Evolutionary conservation across 1,140 invertebrate species (phyloP).

Genomic region (Probaryconus sp.): DNA sequence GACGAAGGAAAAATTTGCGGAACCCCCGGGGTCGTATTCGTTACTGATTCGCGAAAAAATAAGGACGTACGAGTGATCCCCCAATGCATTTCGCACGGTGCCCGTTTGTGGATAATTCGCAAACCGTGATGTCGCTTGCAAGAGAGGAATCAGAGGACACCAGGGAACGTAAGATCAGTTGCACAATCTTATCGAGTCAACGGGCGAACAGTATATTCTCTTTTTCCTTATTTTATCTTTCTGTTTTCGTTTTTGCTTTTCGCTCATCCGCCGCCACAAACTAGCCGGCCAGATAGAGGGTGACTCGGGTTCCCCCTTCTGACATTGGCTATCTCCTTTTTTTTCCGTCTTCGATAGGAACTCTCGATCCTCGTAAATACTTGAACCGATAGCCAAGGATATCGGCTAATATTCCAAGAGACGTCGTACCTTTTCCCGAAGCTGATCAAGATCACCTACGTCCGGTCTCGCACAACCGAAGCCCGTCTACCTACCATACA

Average conservation of each 20-base stretch:
- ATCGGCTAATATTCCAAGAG: constrained; percentile 70
- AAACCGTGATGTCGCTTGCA: constrained; percentile 53
- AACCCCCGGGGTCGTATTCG: constrained; percentile 51
- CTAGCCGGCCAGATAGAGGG: constrained; percentile 39
- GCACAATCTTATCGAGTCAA: constrained; percentile 69
- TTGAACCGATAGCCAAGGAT: constrained; percentile 67
- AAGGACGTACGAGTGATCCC: constrained; percentile 64
- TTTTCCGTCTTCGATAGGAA: constrained; percentile 18
- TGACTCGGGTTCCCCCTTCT: constrained; percentile 18
- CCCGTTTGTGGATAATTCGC: constrained; percentile 66
- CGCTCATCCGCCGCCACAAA: constrained; percentile 37
- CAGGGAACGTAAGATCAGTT: constrained; percentile 67
- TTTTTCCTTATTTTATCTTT: constrained; percentile 30
- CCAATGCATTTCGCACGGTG: constrained; percentile 62
- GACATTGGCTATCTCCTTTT: constrained; percentile 11
- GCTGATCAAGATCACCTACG: constrained; percentile 40
- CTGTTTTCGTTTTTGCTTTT: constrained; percentile 26
- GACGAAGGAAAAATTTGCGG: background rate
- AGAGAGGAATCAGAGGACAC: constrained; percentile 72
- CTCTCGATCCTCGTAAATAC: constrained; percentile 65
- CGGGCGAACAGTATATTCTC: constrained; percentile 43
- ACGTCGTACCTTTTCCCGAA: constrained; percentile 43
- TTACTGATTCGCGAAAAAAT: constrained; percentile 69
- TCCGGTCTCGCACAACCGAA: too few relatives aligned
- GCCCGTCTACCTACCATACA: constrained; percentile 11